Base-by-base conservation (phyloP, 2,113 vertebrate genomes). In the Lagopus muta region DNA sequence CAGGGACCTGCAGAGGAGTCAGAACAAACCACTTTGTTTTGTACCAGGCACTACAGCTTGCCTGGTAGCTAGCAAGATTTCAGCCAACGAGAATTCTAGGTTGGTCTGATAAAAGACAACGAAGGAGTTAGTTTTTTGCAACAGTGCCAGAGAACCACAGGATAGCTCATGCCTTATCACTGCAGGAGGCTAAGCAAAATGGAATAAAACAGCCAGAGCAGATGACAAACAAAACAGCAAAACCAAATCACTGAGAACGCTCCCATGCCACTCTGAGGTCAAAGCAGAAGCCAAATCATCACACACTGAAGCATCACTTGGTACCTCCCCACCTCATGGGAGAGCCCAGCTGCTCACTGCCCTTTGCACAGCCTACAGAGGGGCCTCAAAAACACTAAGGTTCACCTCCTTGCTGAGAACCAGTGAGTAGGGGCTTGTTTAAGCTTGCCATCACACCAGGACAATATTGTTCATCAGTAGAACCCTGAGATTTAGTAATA, bases 351-450 rank as follows among this genome's bases (percentile, higher is more conserved):
- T 69, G 5, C 32, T 34, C 54, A 36, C 14, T 34, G 13, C 16
- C 55, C 24, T 12, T 15, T 14, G 24, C 19, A 21, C 7, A 58
- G 5, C 18, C 6, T 4, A 10, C 19, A 54, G 14, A 40, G 6
- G 1, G 11, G 8, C 17, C 24, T 52, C 50, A 40, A 12, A 73
- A 30, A 28, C 3, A 21, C 7, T 14, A 24, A 42, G 50, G 8
- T 1, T 8, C 5, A 1, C 18, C 62, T 27, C 14, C 13, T 40
- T 13, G 3, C 50, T 34, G 36, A 64, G 2, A 84, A 8, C 1
- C 9, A 11, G 58, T 2, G 5, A 67, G 10, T 3, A 32, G 9
- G 48, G 2, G 5, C 15, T 72, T 28, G 1, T 3, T 45, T n/a
- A 45, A 67, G 7, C 10, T 54, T 32, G 2, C 1, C 38, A 28